Evolutionary conservation across 2,888 invertebrate species (phyloP).

Genomic region (Trachelus stipa): DNA sequence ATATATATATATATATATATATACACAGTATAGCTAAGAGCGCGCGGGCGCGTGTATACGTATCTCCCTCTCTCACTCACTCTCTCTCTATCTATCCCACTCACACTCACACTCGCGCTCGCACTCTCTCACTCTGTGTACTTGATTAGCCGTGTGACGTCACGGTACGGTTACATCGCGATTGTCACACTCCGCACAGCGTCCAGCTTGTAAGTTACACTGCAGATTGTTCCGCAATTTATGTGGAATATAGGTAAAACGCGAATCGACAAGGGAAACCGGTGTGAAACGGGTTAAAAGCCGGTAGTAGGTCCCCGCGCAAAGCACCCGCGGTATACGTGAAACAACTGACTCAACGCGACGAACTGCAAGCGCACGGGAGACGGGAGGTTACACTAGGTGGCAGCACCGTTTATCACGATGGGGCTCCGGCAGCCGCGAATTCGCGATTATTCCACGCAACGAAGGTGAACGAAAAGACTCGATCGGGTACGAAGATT

Average conservation of each 20-base stretch:
- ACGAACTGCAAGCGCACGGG: slow-evolving; percentile 49
- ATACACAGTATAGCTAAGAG: background rate
- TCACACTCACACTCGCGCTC: slow-evolving; percentile 13
- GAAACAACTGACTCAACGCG: slow-evolving; percentile 62
- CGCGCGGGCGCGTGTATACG: background rate
- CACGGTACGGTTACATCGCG: slow-evolving; percentile 62
- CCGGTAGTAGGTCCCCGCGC: slow-evolving; percentile 32
- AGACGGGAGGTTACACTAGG: slow-evolving; percentile 48
- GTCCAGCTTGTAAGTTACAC: background rate
- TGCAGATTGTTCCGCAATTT: background rate
- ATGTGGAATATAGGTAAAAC: slow-evolving; percentile 4
- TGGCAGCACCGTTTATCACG: slow-evolving; percentile 49
- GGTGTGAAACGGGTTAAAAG: slow-evolving; percentile 18
- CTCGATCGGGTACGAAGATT: slow-evolving; percentile 30
- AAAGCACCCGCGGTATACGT: slow-evolving; percentile 57
- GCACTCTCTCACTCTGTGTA: slow-evolving; percentile 47
- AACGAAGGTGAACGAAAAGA: slow-evolving; percentile 33
- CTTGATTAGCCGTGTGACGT: slow-evolving; percentile 64
- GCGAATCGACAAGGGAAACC: slow-evolving; percentile 22
- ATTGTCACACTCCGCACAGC: slow-evolving; percentile 50
- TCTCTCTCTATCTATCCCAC: slow-evolving; percentile 3
- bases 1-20: background rate
- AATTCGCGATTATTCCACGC: slow-evolving; percentile 21
- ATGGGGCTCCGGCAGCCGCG: slow-evolving; percentile 52
- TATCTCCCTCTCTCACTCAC: slow-evolving; percentile 2